Evolutionary conservation across 2,113 vertebrate genomes (phyloP), one percentile per base, ranked within the genome.

Genomic region (Microtus pennsylvanicus): DNA sequence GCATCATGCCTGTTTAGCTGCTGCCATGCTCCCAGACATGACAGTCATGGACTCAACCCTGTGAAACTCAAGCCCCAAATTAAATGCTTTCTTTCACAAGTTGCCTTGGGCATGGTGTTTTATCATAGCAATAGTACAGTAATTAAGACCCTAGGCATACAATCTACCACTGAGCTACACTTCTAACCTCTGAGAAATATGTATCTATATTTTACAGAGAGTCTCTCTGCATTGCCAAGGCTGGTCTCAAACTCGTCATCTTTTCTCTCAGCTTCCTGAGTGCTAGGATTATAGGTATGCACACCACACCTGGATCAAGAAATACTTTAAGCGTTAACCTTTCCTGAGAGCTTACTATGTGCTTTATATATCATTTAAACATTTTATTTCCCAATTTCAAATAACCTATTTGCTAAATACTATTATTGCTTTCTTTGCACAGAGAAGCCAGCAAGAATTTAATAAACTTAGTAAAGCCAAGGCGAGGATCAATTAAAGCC

Each of bases 321-420:
- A 61, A 55, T 67, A 76, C 70, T 38, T 76, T 72, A 77, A 87
- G 11, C 55, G 67, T 33, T 76, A 94, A 28, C 45, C 85, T 91
- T 75, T 78, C n/a, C 63, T 10, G 26, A 93, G 78, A 83, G 74
- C 22, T 91, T 76, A 55, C 67, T 16, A 3, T 77, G 4, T 4
- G 3, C 19, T 88, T 88, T 47, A 69, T 26, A 47, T 24, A 47
- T 24, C 45, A 63, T 22, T 86, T 72, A 80, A 83, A 58, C 52
- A 96, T 85, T 87, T 80, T 52, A 81, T 86, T 96, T 45, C 55
- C 76, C 77, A 50, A 65, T 65, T 45, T 63, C 38, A 30, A 63
- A 26, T 78, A 93, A 78, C 30, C 52, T 30, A 22, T 47, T 21
- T n/a, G 8, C 33, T 81, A 89, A 81, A 61, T 78, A 72, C 61